Evolutionary conservation across 2,888 invertebrate species (phyloP).

Genomic region (Sminthurinus aureus): DNA sequence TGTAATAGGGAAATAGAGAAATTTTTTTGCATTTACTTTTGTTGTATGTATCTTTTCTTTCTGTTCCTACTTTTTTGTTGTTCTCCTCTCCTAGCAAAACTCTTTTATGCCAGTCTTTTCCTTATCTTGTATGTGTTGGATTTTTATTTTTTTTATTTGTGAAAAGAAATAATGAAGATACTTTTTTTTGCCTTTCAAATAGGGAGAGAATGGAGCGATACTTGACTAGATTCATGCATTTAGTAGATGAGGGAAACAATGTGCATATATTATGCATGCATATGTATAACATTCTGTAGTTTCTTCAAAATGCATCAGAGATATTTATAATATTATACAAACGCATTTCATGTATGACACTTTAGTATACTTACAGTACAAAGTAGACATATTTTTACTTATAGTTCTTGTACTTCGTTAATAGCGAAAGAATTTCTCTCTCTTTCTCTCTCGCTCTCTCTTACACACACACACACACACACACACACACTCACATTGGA

Average conservation of each 20-base stretch:
- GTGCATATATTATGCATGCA: neutral
- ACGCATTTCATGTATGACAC: no score
- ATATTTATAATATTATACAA: no score
- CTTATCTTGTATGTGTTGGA: no score
- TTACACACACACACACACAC: no score
- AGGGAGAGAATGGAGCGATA: neutral
- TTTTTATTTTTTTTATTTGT: no score
- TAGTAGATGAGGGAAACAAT: neutral
- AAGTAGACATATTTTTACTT: no score
- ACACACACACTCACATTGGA: no score
- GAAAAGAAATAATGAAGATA: neutral
- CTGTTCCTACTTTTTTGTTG: neutral
- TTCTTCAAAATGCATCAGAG: no score
- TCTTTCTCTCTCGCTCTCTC: neutral
- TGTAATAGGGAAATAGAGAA: no score
- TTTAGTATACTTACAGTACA: neutral
- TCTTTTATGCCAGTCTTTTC: neutral
- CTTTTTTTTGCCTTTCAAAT: neutral
- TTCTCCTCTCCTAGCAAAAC: neutral
- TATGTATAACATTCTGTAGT: neutral
- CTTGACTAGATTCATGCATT: neutral
- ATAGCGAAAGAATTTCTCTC: conserved; percentile 1
- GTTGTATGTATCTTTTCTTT: neutral
- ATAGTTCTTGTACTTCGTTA: neutral
- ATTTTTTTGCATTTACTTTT: neutral